phyloP scores from a whole-genome alignment of 2,888 invertebrate species.

The Rutpela maculata region DNA sequence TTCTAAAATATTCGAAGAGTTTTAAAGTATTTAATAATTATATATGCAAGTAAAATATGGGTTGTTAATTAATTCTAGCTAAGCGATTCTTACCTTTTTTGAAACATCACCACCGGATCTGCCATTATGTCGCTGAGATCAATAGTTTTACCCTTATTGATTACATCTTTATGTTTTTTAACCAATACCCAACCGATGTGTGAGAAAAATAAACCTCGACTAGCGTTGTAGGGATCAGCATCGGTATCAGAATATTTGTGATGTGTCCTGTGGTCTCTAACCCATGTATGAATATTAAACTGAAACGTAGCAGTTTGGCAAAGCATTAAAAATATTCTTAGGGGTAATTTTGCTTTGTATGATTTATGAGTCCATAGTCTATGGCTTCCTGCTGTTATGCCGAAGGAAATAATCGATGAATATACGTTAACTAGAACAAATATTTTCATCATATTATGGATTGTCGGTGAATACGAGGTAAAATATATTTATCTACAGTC shows the following conservation, averaged over 20 bases:
- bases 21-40: too few species aligned
- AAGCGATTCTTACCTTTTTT: conserved; percentile 81
- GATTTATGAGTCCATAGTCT: not conserved
- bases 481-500: too few species aligned
- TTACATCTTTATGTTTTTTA: conserved; percentile 92
- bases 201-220: conserved; percentile 92
- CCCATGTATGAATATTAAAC: conserved; percentile 93
- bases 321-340: not conserved
- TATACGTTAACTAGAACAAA: too few species aligned
- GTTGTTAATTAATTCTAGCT: not conserved
- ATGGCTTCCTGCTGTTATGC: not conserved
- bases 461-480: too few species aligned
- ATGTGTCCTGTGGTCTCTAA: conserved; percentile 85
- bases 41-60: too few species aligned
- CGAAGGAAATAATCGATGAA: not conserved
- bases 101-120: conserved; percentile 90
- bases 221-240: conserved; percentile 91
- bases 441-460: too few species aligned
- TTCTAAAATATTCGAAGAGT: too few species aligned
- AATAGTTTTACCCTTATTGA: conserved; percentile 85
- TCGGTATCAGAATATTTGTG: conserved; percentile 91
- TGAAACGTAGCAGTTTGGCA: conserved; percentile 90
- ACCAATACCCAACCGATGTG: conserved; percentile 95
- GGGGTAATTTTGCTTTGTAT: not conserved
- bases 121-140: conserved; percentile 90